Evolutionary conservation across 2,888 invertebrate species (phyloP).

Genomic region (Amphipyra tragopoginis): DNA sequence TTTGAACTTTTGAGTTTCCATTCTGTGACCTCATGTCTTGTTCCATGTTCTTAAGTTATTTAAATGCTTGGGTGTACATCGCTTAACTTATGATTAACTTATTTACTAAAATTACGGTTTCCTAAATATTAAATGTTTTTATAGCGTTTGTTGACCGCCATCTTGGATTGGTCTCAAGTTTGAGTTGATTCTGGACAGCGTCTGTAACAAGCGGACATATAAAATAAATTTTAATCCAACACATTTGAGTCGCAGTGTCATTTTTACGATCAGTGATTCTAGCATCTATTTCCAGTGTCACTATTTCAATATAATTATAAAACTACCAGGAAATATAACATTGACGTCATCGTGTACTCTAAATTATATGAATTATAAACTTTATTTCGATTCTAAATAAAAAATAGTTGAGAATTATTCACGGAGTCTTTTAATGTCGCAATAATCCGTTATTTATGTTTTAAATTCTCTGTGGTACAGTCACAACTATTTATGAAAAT

Average conservation of each 20-base stretch:
- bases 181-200: constrained; percentile 70
- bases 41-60: constrained; percentile 65
- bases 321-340: constrained; percentile 53
- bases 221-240: constrained; percentile 27
- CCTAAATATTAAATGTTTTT: constrained; percentile 76
- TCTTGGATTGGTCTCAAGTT: constrained; percentile 77
- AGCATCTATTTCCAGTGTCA: constrained; percentile 52
- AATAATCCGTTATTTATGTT: constrained; percentile 76
- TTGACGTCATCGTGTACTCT: constrained; percentile 69
- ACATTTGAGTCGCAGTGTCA: constrained; percentile 12
- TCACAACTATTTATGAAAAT: constrained; percentile 62
- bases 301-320: constrained; percentile 64
- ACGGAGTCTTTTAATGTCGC: constrained; percentile 69
- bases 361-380: constrained; percentile 60
- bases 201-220: constrained; percentile 73
- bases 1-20: constrained; percentile 28
- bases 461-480: constrained; percentile 48
- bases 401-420: constrained; percentile 63
- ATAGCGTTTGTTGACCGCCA: constrained; percentile 74
- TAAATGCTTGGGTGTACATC: constrained; percentile 85
- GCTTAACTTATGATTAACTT: constrained; percentile 78
- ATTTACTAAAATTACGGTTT: constrained; percentile 86
- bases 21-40: constrained; percentile 37
- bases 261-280: constrained; percentile 57
- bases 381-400: constrained; percentile 61